Conservation (phyloP, 2,797 vertebrate genomes). For the Acanthopagrus latus region DNA sequence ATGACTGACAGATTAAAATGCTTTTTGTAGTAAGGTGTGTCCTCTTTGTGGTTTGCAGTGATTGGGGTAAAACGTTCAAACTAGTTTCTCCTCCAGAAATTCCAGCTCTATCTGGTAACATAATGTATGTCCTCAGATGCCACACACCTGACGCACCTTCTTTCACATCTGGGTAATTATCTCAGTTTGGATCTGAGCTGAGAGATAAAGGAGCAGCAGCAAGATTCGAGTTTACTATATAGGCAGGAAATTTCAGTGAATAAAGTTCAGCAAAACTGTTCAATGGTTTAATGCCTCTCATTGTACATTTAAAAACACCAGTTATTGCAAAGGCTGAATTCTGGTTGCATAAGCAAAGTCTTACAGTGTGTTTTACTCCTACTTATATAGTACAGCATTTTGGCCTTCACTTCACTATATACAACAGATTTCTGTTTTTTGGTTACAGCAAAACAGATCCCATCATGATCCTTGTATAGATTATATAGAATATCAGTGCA, state of each 20-base stretch:
- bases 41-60: not conserved
- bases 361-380: constrained; percentile 5
- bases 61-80: not conserved
- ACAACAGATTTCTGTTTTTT: not conserved
- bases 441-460: not conserved
- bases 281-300: not conserved
- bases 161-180: not conserved
- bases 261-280: not conserved
- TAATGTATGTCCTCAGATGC: not conserved
- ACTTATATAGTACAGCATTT: not conserved
- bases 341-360: constrained; percentile 9
- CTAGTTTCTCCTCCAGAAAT: not conserved
- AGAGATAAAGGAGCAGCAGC: not conserved
- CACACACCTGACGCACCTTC: not conserved
- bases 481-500: not conserved
- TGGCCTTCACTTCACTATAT: not conserved
- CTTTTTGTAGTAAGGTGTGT: not conserved
- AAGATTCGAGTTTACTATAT: not conserved
- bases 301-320: not conserved
- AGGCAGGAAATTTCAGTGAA: too few relatives aligned
- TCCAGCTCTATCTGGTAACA: not conserved
- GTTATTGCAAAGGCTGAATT: not conserved
- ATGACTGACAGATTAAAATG: not conserved
- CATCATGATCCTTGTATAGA: not conserved
- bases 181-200: not conserved